A percentile compares a stretch with the other conserved stretches of the same genome.
Evolutionary conservation across 2,113 vertebrate species (phyloP).

Genomic region (Burhinus oedicnemus): DNA sequence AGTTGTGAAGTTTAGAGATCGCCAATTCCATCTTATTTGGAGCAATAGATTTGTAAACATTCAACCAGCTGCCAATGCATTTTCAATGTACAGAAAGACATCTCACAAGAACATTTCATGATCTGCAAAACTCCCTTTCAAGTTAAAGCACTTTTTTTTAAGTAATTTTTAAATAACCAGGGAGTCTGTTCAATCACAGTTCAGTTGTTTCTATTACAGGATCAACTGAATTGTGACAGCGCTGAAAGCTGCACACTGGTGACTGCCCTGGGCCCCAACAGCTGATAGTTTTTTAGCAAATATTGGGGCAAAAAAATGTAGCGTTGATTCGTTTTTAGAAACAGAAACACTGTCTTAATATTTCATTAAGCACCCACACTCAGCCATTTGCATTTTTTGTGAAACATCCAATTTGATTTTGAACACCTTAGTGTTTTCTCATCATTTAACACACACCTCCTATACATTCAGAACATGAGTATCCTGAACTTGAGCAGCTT

Average conservation of each 20-base stretch:
- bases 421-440: not conserved
- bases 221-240: not conserved
- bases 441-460: not conserved
- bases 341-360: not conserved
- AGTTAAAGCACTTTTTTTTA: not conserved
- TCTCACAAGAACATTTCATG: not conserved
- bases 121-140: not conserved
- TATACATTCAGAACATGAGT: conserved; percentile 30
- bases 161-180: not conserved
- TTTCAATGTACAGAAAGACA: conserved; percentile 7
- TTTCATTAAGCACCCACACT: not conserved
- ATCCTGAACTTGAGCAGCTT: conserved; percentile 5
- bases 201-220: not conserved
- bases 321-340: not conserved
- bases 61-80: not conserved
- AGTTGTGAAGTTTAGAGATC: not conserved
- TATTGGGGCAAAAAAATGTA: rapidly evolving
- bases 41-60: not conserved
- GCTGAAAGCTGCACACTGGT: not conserved
- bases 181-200: not conserved
- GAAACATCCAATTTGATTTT: not conserved
- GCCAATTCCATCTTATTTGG: not conserved
- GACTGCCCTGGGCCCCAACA: not conserved
- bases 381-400: not conserved
- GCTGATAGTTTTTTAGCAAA: not conserved